Percentiles rank a stretch among this genome's conserved stretches.
phyloP scores from a whole-genome alignment of 2,888 invertebrate genomes.

The Thereva nobilitata region DNA sequence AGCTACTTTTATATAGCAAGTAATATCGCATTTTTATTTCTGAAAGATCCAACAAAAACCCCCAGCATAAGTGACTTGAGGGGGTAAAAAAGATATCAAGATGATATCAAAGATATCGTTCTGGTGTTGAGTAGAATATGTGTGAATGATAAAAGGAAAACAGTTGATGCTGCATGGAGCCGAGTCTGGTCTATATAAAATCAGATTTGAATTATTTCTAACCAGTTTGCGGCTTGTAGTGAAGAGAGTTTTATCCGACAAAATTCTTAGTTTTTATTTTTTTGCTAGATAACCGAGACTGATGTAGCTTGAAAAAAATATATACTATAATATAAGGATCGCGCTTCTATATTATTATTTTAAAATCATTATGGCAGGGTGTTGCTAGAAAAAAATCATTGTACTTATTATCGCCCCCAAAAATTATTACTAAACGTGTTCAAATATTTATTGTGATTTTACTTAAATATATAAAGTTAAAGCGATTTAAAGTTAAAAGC shows the following conservation, averaged over 20 bases:
- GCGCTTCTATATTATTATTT: no score
- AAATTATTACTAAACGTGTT: constrained; percentile 7
- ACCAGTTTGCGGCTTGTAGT: constrained; percentile 28
- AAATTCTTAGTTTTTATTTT: constrained; percentile 6
- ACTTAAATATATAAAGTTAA: background rate
- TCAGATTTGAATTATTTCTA: constrained; percentile 27
- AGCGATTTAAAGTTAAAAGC: no score
- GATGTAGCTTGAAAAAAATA: background rate
- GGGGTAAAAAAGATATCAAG: no score
- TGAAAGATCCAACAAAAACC: no score
- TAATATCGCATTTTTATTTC: no score
- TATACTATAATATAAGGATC: no score
- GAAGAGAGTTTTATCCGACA: constrained; percentile 10
- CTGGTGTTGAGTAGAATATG: no score
- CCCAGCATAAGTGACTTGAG: no score
- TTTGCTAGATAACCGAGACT: constrained; percentile 11
- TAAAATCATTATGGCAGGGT: background rate
- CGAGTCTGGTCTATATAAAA: constrained; percentile 26
- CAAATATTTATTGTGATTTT: background rate
- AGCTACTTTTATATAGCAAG: no score
- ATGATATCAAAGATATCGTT: no score
- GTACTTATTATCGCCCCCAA: background rate
- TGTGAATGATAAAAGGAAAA: background rate
- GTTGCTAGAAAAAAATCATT: background rate
- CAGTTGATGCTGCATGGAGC: constrained; percentile 17